Conservation (phyloP, 2,113 vertebrate species). For the Pteruthius melanotis region DNA sequence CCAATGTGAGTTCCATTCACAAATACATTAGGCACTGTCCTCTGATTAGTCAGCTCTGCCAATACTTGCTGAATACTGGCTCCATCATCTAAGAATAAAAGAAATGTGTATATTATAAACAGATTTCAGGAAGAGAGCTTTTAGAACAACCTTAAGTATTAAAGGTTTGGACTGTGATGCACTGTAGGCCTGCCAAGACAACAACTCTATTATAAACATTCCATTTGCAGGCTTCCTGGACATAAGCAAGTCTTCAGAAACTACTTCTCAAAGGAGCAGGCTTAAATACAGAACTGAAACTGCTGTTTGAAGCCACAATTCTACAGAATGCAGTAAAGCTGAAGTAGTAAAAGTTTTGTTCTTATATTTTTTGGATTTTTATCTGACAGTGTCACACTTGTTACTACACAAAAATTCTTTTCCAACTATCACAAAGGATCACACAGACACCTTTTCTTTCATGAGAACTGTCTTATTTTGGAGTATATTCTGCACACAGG, state of each 20-base stretch:
- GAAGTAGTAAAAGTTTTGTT: not conserved
- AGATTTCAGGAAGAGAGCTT: not conserved
- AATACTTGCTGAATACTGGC: conserved; percentile 85
- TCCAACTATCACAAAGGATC: not conserved
- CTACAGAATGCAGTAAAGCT: not conserved
- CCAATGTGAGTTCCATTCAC: conserved; percentile 92
- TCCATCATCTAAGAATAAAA: conserved; percentile 80
- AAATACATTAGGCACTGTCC: conserved; percentile 91
- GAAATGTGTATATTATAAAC: not conserved
- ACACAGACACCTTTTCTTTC: not conserved
- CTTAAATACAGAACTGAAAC: not conserved
- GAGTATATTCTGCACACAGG: not conserved
- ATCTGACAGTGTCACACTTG: not conserved
- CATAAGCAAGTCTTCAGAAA: not conserved
- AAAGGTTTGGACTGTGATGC: not conserved
- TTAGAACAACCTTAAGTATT: not conserved
- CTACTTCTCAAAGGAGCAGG: not conserved
- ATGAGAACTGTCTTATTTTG: not conserved
- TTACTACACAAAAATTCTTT: not conserved
- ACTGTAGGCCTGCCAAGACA: not conserved
- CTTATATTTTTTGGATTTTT: not conserved
- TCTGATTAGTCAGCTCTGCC: conserved; percentile 88
- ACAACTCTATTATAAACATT: not conserved
- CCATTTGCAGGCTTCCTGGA: not conserved
- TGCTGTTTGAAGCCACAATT: not conserved